A percentile compares a stretch with the other conserved stretches of the same genome.
phyloP scores from a whole-genome alignment of 2,888 invertebrate genomes.

The Archaeoteleia sp. region DNA sequence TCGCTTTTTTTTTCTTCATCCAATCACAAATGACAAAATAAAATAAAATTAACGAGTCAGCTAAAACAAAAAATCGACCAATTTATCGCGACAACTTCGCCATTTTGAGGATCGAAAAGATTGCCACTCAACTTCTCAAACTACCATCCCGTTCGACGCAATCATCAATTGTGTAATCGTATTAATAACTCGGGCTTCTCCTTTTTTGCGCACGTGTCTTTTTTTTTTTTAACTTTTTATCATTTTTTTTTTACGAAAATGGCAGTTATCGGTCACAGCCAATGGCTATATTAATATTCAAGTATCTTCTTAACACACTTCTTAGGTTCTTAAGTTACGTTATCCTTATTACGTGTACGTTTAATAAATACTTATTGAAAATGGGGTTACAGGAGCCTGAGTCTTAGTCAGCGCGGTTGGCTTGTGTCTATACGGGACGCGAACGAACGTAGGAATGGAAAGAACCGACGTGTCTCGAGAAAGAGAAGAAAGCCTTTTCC shows the following conservation, averaged over 20 bases:
- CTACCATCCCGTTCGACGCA: constrained; percentile 22
- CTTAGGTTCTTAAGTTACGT: constrained; percentile 29
- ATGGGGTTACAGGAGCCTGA: constrained; percentile 27
- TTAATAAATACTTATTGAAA: constrained; percentile 15
- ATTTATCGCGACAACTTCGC: too few relatives aligned
- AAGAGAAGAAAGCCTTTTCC: too few relatives aligned
- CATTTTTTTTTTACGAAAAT: constrained; percentile 72
- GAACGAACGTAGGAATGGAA: too few relatives aligned
- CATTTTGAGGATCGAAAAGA: too few relatives aligned
- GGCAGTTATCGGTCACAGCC: constrained; percentile 76
- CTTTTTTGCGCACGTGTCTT: constrained; percentile 29
- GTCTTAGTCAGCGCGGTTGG: constrained; percentile 20
- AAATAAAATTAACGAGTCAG: too few relatives aligned
- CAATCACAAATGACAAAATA: too few relatives aligned
- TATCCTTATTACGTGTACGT: constrained; percentile 17
- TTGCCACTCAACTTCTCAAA: constrained; percentile 1
- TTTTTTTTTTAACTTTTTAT: too few relatives aligned
- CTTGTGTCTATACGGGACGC: too few relatives aligned
- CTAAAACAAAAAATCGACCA: too few relatives aligned
- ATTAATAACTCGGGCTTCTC: constrained; percentile 41
- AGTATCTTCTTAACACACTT: constrained; percentile 61
- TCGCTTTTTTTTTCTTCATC: constrained; percentile 20
- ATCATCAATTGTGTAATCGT: constrained; percentile 14
- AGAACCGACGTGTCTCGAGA: too few relatives aligned
- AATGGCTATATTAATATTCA: constrained; percentile 72